phyloP scores from a whole-genome alignment of 2,113 vertebrate genomes.

The Ctenomys sociabilis region DNA sequence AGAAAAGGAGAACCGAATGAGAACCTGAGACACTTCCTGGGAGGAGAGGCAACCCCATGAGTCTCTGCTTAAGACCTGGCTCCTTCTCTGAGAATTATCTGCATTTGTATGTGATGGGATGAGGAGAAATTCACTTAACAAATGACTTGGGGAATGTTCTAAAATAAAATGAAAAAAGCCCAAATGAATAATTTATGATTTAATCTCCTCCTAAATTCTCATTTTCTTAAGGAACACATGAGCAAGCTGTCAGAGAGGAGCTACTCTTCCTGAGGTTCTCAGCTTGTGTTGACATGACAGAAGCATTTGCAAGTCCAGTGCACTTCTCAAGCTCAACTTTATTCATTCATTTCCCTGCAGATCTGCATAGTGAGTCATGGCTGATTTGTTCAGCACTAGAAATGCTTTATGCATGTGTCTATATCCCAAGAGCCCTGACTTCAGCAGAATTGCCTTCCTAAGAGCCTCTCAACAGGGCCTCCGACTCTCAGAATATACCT shows the following conservation, averaged over 20 bases:
- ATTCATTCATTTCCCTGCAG: conserved; percentile 54
- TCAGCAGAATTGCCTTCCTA: conserved; percentile 28
- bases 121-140: conserved; percentile 62
- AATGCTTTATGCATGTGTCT: conserved; percentile 19
- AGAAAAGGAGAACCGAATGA: neutral
- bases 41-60: neutral
- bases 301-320: conserved; percentile 52
- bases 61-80: neutral
- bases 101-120: conserved; percentile 50
- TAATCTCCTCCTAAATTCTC: conserved; percentile 47
- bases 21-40: neutral
- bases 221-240: conserved; percentile 67
- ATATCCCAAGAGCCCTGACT: conserved; percentile 37
- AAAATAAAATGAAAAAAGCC: conserved; percentile 45
- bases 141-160: conserved; percentile 53
- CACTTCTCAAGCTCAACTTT: conserved; percentile 58
- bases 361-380: conserved; percentile 63
- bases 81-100: conserved; percentile 52
- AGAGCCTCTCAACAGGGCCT: neutral
- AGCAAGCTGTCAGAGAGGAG: conserved; percentile 23
- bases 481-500: neutral
- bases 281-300: conserved; percentile 44
- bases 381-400: conserved; percentile 55
- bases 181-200: conserved; percentile 71
- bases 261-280: conserved; percentile 59